phyloP scores from a whole-genome alignment of 2,888 invertebrate genomes.

The Pseudococcus jackbeardsleyi region DNA sequence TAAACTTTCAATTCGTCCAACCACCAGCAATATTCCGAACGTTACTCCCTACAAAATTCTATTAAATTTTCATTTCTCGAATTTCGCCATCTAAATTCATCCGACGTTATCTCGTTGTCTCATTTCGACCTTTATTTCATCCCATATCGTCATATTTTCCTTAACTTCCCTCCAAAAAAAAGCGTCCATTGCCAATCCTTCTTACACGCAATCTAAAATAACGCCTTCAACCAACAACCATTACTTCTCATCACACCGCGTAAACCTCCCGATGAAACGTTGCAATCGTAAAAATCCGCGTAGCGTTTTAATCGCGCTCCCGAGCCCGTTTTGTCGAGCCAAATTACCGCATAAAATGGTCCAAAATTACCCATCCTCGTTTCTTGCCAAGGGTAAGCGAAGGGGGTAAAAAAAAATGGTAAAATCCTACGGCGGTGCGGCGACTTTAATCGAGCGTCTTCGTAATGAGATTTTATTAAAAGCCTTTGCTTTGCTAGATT shows the following conservation, averaged over 20 bases:
- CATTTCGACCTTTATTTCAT: too few relatives aligned
- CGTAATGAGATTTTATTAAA: slow-evolving; percentile 48
- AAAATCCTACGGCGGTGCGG: not conserved
- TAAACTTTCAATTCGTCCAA: not conserved
- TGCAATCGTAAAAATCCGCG: slow-evolving; percentile 1
- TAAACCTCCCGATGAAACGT: not conserved
- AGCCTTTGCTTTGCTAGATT: not conserved
- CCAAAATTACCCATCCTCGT: not conserved
- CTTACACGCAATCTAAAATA: not conserved
- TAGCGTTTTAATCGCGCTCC: not conserved
- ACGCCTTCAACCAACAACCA: not conserved
- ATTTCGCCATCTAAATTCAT: too few relatives aligned
- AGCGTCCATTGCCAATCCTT: too few relatives aligned
- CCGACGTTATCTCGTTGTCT: too few relatives aligned
- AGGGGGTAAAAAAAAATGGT: not conserved
- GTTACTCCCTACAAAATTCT: too few relatives aligned
- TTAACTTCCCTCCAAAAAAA: not conserved
- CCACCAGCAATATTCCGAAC: too few relatives aligned
- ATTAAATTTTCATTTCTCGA: too few relatives aligned
- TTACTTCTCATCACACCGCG: not conserved
- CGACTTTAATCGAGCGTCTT: not conserved
- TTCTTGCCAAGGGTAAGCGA: not conserved
- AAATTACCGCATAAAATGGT: slow-evolving; percentile 16
- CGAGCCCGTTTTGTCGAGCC: not conserved
- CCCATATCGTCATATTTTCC: too few relatives aligned